Evolutionary conservation across 1,140 invertebrate genomes (phyloP).

Genomic region (Saccostrea echinata): DNA sequence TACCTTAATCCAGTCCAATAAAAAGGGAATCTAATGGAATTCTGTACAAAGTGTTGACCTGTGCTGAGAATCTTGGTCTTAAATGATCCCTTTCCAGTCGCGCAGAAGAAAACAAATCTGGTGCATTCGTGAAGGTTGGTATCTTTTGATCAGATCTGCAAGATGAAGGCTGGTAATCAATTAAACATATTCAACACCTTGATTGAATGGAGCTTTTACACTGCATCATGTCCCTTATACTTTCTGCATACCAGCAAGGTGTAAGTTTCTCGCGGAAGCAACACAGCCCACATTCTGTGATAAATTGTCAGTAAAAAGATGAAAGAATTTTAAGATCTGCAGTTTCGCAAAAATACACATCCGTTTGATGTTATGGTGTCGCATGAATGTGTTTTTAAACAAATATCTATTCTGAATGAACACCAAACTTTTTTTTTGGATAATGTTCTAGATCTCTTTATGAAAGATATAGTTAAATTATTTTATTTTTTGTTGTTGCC

Average conservation of each 20-base stretch:
- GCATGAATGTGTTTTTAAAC: neutral
- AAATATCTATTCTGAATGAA: neutral
- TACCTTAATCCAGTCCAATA: conserved; percentile 25
- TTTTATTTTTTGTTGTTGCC: neutral
- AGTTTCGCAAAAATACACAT: neutral
- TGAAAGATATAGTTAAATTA: neutral
- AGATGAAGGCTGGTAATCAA: conserved; percentile 17
- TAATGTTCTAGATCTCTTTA: neutral
- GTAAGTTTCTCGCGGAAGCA: neutral
- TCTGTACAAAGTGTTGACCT: conserved; percentile 16
- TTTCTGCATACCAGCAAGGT: neutral
- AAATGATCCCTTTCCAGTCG: conserved; percentile 4
- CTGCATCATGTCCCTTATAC: neutral
- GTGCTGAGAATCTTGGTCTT: neutral
- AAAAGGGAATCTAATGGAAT: conserved; percentile 22
- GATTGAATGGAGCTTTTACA: conserved; percentile 7
- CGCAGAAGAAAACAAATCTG: conserved; percentile 7
- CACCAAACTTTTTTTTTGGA: neutral
- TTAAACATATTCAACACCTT: conserved; percentile 34
- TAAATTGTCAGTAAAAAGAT: neutral
- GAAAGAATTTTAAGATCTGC: neutral
- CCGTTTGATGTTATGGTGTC: neutral
- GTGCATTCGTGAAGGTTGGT: neutral
- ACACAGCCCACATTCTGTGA: neutral
- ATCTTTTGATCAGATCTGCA: conserved; percentile 18